Percentiles rank a stretch among this genome's conserved stretches.
These are phyloP conservation scores for Parnassius apollo DNA, from an alignment of 2,888 invertebrate species.

Conservation along the genomic window DNA sequence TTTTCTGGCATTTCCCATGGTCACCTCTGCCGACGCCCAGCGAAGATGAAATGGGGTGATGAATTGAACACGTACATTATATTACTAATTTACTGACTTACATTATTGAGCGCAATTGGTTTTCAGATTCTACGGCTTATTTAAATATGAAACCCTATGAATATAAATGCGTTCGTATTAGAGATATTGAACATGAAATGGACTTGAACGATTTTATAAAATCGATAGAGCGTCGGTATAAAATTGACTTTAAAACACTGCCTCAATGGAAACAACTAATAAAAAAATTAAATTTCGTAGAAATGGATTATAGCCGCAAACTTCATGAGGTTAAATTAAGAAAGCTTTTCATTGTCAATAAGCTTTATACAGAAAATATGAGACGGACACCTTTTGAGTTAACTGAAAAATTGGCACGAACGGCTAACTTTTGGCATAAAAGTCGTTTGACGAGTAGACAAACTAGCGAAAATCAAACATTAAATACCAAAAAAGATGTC, in stretches of 20 bases:
- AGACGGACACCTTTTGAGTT: conserved; percentile 61
- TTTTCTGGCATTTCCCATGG: too few species aligned
- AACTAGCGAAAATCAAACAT: neutral
- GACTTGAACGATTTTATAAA: conserved; percentile 54
- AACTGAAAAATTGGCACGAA: conserved; percentile 52
- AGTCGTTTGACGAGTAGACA: conserved; percentile 14
- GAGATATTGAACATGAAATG: conserved; percentile 40
- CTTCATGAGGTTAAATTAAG: conserved; percentile 50
- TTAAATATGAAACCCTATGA: conserved; percentile 37
- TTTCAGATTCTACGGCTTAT: too few species aligned
- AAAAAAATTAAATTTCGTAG: conserved; percentile 45
- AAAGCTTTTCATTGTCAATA: conserved; percentile 55
- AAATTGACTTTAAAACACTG: conserved; percentile 53
- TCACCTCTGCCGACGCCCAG: too few species aligned
- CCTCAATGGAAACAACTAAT: conserved; percentile 58
- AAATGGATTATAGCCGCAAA: conserved; percentile 47
- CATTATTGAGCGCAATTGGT: too few species aligned
- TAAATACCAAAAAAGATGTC: conserved; percentile 4
- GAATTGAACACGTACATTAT: too few species aligned
- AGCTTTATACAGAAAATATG: conserved; percentile 48
- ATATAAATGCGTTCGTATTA: conserved; percentile 55
- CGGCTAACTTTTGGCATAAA: conserved; percentile 50
- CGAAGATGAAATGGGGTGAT: too few species aligned
- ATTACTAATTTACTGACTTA: too few species aligned
- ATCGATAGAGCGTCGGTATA: conserved; percentile 49